Evolutionary conservation across 2,113 vertebrate species (phyloP).

Genomic region (Glaucidium brasilianum): DNA sequence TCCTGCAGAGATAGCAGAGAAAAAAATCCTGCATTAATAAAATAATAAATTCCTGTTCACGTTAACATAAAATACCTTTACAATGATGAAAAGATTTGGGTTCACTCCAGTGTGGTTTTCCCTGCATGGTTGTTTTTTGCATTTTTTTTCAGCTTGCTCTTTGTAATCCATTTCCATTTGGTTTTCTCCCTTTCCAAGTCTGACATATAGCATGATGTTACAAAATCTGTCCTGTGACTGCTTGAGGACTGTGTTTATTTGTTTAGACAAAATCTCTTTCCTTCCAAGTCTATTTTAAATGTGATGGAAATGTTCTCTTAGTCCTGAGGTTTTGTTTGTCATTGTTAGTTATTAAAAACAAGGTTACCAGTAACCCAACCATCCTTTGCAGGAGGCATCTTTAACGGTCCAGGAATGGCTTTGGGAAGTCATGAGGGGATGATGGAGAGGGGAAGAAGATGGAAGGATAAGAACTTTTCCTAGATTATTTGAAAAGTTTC

Average conservation of each 20-base stretch:
- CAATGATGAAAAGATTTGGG: not conserved
- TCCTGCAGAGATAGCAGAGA: not conserved
- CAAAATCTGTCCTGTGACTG: not conserved
- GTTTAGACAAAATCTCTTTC: constrained; percentile 14
- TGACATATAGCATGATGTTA: not conserved
- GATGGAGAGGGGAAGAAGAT: not conserved
- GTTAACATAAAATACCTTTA: not conserved
- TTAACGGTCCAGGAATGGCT: not conserved
- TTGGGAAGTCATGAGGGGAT: not conserved
- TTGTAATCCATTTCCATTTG: not conserved
- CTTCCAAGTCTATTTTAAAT: constrained; percentile 17
- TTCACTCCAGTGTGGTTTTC: constrained; percentile 13
- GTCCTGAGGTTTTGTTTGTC: not conserved
- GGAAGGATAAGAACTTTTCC: not conserved
- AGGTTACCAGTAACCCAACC: not conserved
- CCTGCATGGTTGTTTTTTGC: not conserved
- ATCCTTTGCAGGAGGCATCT: not conserved
- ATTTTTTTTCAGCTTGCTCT: constrained; percentile 11
- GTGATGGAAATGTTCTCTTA: not conserved
- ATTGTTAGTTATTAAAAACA: not conserved
- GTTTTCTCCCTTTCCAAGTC: not conserved
- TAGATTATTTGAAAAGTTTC: not conserved
- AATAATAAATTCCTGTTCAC: not conserved
- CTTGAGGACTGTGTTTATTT: constrained; percentile 1
- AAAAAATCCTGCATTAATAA: not conserved